A percentile compares a stretch with the other conserved stretches of the same genome.
These are phyloP conservation scores for Chlamydotis undulata DNA, from an alignment of 2,113 vertebrate genomes.

Conservation along the genomic window DNA sequence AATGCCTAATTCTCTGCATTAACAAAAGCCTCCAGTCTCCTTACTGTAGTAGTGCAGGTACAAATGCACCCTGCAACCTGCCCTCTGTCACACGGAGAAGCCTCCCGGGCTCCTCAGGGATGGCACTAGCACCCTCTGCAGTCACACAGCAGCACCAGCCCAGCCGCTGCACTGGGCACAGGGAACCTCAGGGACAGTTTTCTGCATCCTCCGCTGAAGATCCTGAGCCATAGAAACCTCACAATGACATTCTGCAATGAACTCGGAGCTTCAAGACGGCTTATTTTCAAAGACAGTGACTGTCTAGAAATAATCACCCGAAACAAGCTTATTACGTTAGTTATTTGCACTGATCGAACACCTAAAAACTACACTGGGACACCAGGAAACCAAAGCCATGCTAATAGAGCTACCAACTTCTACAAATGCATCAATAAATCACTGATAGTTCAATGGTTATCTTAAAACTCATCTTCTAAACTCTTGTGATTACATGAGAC, in stretches of 20 bases:
- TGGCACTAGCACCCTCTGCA: conserved; percentile 58
- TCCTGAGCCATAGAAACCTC: neutral
- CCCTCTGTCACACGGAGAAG: neutral
- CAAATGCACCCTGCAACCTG: accelerated
- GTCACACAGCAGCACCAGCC: neutral
- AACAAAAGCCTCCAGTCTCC: neutral
- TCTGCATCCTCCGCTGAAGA: neutral
- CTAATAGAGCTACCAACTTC: neutral
- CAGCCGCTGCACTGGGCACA: neutral
- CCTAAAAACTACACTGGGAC: neutral
- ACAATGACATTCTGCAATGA: neutral
- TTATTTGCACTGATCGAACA: neutral
- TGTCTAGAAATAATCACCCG: neutral
- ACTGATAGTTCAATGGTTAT: neutral
- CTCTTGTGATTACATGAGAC: neutral
- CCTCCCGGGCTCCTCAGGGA: neutral
- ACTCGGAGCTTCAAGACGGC: neutral
- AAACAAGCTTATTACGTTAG: neutral
- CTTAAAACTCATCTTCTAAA: neutral
- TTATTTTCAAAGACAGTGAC: neutral
- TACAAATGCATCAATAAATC: neutral
- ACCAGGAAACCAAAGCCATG: neutral
- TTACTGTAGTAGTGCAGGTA: accelerated
- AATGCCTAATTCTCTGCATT: neutral
- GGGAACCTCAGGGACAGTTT: neutral